phyloP scores from a whole-genome alignment of 2,113 vertebrate genomes.

The Sinocyclocheilus grahami region DNA sequence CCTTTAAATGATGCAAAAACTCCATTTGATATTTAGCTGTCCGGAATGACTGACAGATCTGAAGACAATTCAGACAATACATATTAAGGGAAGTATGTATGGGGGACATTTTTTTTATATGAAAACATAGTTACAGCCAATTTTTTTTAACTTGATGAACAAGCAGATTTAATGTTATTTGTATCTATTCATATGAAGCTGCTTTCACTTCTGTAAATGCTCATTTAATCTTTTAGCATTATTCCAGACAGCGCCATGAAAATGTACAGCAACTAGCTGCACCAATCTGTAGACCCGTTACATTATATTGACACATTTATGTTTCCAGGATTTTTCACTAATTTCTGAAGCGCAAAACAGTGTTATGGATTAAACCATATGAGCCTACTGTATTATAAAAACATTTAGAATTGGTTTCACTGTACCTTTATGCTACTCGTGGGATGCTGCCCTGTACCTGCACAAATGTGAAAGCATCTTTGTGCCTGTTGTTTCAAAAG shows the following conservation, averaged over 20 bases:
- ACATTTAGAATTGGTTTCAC: neutral
- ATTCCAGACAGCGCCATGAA: conserved; percentile 5
- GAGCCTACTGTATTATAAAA: conserved; percentile 45
- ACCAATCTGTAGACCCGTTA: neutral
- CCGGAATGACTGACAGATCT: conserved; percentile 50
- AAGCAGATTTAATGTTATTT: conserved; percentile 12
- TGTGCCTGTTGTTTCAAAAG: conserved; percentile 22
- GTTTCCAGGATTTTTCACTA: conserved; percentile 4
- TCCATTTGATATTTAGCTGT: conserved; percentile 61
- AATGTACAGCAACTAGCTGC: neutral
- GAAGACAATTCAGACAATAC: conserved; percentile 36
- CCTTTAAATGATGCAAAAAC: conserved; percentile 2
- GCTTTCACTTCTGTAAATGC: conserved; percentile 3
- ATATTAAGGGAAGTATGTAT: conserved; percentile 61
- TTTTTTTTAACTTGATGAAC: neutral
- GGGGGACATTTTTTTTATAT: conserved; percentile 55
- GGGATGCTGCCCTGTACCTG: neutral
- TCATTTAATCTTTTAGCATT: neutral
- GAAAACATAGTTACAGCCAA: neutral
- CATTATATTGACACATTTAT: conserved; percentile 14
- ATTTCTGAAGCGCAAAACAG: conserved; percentile 37
- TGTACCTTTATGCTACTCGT: neutral
- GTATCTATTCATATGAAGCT: conserved; percentile 8
- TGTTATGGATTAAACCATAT: conserved; percentile 47
- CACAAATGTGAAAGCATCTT: conserved; percentile 19